phyloP scores from a whole-genome alignment of 1,140 invertebrate genomes.

The Ceratina australensis region DNA sequence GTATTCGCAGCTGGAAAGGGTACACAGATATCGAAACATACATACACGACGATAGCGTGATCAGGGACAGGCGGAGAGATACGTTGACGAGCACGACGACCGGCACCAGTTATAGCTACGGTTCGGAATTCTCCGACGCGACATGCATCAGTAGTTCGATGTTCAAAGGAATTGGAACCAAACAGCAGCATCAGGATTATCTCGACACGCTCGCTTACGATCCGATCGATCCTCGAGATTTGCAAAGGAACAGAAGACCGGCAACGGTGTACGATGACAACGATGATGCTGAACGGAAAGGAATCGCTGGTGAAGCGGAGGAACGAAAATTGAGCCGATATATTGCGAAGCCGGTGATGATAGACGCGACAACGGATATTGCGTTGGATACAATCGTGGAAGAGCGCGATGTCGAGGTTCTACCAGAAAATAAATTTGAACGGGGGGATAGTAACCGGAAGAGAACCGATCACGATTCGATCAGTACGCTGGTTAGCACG shows the following conservation, averaged over 20 bases:
- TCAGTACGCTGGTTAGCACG: constrained; percentile 82
- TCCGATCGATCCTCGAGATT: constrained; percentile 69
- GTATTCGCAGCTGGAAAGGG: constrained; percentile 84
- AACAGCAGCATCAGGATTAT: constrained; percentile 80
- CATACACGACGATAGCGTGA: constrained; percentile 82
- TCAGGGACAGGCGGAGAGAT: constrained; percentile 81
- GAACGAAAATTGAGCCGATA: constrained; percentile 78
- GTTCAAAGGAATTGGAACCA: constrained; percentile 45
- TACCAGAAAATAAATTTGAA: constrained; percentile 53
- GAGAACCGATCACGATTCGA: constrained; percentile 67
- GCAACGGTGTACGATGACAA: constrained; percentile 31
- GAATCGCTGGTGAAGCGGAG: constrained; percentile 38
- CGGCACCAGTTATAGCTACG: constrained; percentile 70
- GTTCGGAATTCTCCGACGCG: constrained; percentile 71
- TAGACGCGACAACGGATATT: constrained; percentile 80
- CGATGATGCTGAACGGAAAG: constrained; percentile 23
- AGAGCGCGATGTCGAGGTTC: constrained; percentile 79
- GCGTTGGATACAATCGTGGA: constrained; percentile 79
- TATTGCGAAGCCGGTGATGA: constrained; percentile 80
- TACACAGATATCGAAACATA: constrained; percentile 85
- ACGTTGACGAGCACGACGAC: constrained; percentile 80
- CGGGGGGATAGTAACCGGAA: background rate
- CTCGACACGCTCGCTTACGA: constrained; percentile 80
- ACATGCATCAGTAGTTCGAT: constrained; percentile 76
- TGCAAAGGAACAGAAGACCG: background rate